Conservation (phyloP, 2,113 vertebrate genomes). For the Centropus bengalensis region DNA sequence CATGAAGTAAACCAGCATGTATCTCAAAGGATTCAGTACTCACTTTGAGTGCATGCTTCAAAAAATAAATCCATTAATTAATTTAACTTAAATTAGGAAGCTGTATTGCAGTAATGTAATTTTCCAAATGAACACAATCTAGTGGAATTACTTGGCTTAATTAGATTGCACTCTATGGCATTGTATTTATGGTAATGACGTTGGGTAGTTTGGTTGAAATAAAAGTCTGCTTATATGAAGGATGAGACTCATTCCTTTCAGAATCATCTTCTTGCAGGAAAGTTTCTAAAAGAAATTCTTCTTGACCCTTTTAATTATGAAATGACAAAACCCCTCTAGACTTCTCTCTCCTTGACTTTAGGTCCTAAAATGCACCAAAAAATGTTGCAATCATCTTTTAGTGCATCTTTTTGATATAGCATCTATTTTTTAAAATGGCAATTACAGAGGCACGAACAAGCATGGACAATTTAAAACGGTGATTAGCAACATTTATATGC, state of each 20-base stretch:
- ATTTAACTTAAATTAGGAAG: conserved; percentile 48
- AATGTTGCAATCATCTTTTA: not conserved
- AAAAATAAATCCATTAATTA: conserved; percentile 46
- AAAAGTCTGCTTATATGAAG: not conserved
- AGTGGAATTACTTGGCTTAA: not conserved
- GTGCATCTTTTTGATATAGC: not conserved
- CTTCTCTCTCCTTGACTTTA: not conserved
- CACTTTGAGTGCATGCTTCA: not conserved
- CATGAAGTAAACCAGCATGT: not conserved
- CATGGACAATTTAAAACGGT: conserved; percentile 55
- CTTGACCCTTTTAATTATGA: not conserved
- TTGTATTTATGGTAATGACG: conserved; percentile 28
- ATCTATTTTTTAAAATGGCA: conserved; percentile 39
- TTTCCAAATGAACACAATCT: conserved; percentile 17
- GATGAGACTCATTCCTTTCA: not conserved
- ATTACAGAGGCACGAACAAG: conserved; percentile 35
- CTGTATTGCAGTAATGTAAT: not conserved
- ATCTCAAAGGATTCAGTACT: not conserved
- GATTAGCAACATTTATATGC: conserved; percentile 67
- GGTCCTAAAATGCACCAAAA: not conserved
- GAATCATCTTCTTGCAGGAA: not conserved
- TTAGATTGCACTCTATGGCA: not conserved
- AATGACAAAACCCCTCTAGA: not conserved
- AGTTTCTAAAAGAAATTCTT: not conserved
- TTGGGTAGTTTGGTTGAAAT: conserved; percentile 9